Evolutionary conservation across 2,888 invertebrate genomes (phyloP).

Genomic region (Alviniconcha strummeri): DNA sequence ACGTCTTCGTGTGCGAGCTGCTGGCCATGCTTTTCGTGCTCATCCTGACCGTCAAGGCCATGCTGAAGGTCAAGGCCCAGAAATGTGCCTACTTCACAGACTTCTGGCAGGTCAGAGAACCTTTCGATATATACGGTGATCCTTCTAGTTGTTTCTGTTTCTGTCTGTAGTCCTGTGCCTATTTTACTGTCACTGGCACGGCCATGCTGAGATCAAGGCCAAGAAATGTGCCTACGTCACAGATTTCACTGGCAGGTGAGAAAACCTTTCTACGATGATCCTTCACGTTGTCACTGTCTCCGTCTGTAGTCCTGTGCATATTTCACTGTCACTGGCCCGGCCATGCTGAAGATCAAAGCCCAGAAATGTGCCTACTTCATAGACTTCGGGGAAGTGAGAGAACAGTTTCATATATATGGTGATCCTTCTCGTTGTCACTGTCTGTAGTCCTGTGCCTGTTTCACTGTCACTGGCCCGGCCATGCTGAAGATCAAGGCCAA

Average conservation of each 20-base stretch:
- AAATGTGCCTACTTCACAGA: slow-evolving; percentile 62
- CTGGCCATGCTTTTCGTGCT: slow-evolving; percentile 29
- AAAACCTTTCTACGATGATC: too few relatives aligned
- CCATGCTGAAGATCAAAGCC: slow-evolving; percentile 42
- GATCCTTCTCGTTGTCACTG: too few relatives aligned
- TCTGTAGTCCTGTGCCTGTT: too few relatives aligned
- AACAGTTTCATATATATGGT: too few relatives aligned
- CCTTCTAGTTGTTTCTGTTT: too few relatives aligned
- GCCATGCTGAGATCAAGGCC: slow-evolving; percentile 41
- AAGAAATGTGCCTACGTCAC: slow-evolving; percentile 61
- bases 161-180: too few relatives aligned
- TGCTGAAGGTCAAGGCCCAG: slow-evolving; percentile 44
- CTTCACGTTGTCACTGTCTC: too few relatives aligned
- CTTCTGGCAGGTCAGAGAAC: slow-evolving; percentile 72
- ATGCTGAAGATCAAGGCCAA: slow-evolving; percentile 44
- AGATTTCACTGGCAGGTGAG: slow-evolving; percentile 74
- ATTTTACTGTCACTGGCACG: too few relatives aligned
- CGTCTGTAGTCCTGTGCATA: too few relatives aligned
- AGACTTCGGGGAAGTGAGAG: slow-evolving; percentile 53
- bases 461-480: slow-evolving; percentile 41
- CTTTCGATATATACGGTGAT: too few relatives aligned
- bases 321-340: too few relatives aligned
- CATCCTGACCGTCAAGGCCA: slow-evolving; percentile 39
- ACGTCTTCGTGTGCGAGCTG: slow-evolving; percentile 17
- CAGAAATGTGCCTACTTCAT: slow-evolving; percentile 61